These are phyloP conservation scores for Callinectes sapidus DNA, from an alignment of 2,888 invertebrate species.

Conservation along the genomic window DNA sequence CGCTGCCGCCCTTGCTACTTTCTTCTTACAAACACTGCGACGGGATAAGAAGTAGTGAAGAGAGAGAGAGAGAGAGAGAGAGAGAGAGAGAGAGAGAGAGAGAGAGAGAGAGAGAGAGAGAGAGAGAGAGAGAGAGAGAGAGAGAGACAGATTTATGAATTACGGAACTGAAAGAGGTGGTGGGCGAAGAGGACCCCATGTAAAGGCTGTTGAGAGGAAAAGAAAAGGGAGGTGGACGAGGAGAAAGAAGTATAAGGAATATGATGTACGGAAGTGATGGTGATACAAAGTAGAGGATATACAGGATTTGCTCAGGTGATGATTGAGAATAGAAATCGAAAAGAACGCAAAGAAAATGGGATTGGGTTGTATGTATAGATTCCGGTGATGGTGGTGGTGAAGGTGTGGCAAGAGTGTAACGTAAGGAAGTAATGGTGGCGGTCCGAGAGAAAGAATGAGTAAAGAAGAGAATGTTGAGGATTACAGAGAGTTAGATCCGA, in stretches of 20 bases:
- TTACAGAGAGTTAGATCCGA: not conserved
- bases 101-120: not conserved
- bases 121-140: not conserved
- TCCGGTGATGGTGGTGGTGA: not conserved
- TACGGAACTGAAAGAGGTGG: not conserved
- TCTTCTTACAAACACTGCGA: not conserved
- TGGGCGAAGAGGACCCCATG: not conserved
- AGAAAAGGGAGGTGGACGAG: not conserved
- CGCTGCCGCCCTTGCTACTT: slow-evolving; percentile 23
- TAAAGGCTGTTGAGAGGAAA: not conserved
- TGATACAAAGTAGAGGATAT: not conserved
- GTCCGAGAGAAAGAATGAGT: too few species aligned
- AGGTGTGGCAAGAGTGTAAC: not conserved
- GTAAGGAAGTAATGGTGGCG: too few species aligned
- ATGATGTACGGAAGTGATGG: not conserved
- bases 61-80: not conserved
- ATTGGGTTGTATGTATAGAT: not conserved
- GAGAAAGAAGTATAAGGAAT: not conserved
- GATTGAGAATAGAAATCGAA: not conserved
- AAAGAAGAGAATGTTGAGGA: too few species aligned
- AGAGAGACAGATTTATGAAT: not conserved
- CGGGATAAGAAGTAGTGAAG: not conserved
- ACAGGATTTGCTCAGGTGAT: not conserved
- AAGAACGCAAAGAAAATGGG: not conserved
- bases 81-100: not conserved